Evolutionary conservation across 2,888 invertebrate genomes (phyloP).

Genomic region (Idaea aversata): DNA sequence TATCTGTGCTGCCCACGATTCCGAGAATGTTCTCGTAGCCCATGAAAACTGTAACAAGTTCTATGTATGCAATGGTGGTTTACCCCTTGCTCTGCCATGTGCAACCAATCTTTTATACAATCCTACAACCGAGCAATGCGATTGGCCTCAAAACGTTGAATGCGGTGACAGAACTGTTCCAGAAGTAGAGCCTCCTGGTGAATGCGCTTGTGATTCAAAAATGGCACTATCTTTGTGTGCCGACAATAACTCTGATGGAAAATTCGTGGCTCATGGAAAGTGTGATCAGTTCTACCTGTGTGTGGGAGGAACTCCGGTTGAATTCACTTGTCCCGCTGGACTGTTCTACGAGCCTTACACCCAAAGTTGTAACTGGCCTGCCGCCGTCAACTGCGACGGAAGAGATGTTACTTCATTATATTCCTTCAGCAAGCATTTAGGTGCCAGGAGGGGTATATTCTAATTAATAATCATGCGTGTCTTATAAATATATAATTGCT

Average conservation of each 20-base stretch:
- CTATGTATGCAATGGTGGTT: conserved; percentile 80
- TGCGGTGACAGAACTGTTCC: conserved; percentile 51
- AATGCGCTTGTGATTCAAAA: conserved; percentile 28
- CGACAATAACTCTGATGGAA: conserved; percentile 21
- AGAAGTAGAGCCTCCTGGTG: background rate
- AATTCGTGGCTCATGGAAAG: conserved; percentile 29
- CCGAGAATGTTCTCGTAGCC: conserved; percentile 37
- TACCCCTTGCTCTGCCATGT: conserved; percentile 75
- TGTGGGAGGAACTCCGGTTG: conserved; percentile 24
- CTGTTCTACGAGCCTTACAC: conserved; percentile 27
- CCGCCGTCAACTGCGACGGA: conserved; percentile 27
- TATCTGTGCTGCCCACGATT: conserved; percentile 28
- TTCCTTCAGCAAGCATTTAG: background rate
- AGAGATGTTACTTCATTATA: background rate
- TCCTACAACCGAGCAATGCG: conserved; percentile 68
- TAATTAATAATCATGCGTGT: background rate
- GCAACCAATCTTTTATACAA: conserved; percentile 76
- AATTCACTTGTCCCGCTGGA: conserved; percentile 19
- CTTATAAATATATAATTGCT: background rate
- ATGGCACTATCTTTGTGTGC: conserved; percentile 40
- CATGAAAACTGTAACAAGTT: conserved; percentile 34
- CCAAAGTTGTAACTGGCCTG: conserved; percentile 30
- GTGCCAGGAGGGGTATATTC: background rate
- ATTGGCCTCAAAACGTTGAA: conserved; percentile 78
- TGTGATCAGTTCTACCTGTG: conserved; percentile 36